Percentiles rank a stretch among this genome's conserved stretches.
These are phyloP conservation scores for Hymenopus coronatus DNA, from an alignment of 2,888 invertebrate species.

Conservation along the genomic window DNA sequence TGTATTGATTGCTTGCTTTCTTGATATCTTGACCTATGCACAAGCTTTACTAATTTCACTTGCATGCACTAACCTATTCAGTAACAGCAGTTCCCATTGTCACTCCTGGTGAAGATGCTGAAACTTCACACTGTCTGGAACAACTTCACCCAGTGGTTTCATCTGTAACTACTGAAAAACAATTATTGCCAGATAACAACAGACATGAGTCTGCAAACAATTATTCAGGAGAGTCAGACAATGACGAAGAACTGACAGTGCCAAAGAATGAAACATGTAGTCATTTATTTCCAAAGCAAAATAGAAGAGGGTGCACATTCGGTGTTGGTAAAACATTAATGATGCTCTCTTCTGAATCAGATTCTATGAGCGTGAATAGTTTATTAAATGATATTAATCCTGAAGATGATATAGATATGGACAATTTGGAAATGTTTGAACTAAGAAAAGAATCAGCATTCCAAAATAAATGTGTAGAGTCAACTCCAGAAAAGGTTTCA, in stretches of 20 bases:
- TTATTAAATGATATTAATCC: not conserved
- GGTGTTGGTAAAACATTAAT: constrained; percentile 20
- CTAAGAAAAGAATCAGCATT: not conserved
- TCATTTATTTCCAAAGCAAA: not conserved
- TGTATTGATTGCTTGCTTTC: not conserved
- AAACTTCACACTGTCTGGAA: not conserved
- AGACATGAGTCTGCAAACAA: not conserved
- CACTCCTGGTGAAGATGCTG: not conserved
- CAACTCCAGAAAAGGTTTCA: not conserved
- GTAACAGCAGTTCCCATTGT: not conserved
- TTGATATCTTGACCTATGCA: not conserved
- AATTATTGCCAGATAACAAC: not conserved
- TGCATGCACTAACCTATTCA: not conserved
- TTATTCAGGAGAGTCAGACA: not conserved
- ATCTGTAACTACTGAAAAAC: not conserved
- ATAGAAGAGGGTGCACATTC: not conserved
- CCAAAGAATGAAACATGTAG: not conserved
- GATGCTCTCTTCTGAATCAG: not conserved
- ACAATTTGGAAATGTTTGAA: constrained; percentile 37
- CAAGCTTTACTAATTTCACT: not conserved
- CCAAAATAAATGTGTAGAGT: not conserved
- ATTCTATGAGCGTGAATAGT: not conserved
- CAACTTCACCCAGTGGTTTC: not conserved
- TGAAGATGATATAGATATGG: constrained; percentile 36
- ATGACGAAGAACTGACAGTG: not conserved